Evolutionary conservation across 35 echinoderm and acorn worm genomes (phyloP), one percentile per base, ranked within the genome.

Genomic region (Apostichopus japonicus): DNA sequence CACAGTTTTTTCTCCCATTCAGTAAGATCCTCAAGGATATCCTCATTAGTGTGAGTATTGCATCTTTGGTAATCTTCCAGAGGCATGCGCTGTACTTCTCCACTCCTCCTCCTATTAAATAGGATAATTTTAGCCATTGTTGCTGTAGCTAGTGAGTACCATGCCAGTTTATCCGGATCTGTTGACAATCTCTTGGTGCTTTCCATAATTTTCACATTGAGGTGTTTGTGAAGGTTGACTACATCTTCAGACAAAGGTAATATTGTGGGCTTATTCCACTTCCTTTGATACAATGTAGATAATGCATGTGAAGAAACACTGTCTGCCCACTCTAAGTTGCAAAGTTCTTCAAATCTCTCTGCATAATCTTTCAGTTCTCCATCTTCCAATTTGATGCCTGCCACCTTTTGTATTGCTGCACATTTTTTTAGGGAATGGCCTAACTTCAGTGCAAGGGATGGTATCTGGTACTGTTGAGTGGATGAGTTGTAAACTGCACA

Each of bases 401-500:
- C 57, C 8, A 51, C 86, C 87, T 87, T 93, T 22, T 90, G 86
- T 59, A 95, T 93, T 16, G 23, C 44, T 56, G 92, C 84, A 93
- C 94, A 95, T 76, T 84, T 90, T 57, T 83, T 84, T 10, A 95
- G 27, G 13, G 86, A 92, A 81, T 93, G 92, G 54, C 94, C 94
- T 76, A 95, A 80, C 77, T 95, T 95, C 23, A 95, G 65, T 1
- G 94, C 94, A 33, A 95, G 87, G 44, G 92, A 93, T 25, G 94
- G 94, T 55, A 70, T 93, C 23, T 73, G 58, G 72, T 94, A 95
- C 53, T 83, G 79, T 25, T 84, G 83, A 22, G 94, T 88, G 76
- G 70, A 44, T 11, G 84, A 72, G 67, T 93, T 56, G 59, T 87
- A 87, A 10, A 57, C 19, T 87, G 83, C 83, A 87, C 83, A 87